These are phyloP conservation scores for Toxonevra muliebris DNA, from an alignment of 2,888 invertebrate species.

Conservation along the genomic window DNA sequence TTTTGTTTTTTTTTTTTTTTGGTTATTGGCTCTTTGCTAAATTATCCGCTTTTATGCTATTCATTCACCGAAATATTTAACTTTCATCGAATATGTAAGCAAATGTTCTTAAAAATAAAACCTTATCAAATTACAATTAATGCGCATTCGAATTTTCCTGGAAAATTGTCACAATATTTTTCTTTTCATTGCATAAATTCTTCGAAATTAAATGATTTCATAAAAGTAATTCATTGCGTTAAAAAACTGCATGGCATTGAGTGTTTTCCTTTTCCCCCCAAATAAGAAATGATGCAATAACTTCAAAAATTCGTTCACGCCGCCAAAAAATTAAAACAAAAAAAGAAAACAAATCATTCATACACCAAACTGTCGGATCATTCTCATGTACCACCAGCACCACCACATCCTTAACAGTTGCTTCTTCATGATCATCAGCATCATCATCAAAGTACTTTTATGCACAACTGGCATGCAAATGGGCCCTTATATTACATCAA, in stretches of 20 bases:
- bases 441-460: constrained; percentile 53
- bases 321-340: neutral
- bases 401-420: neutral
- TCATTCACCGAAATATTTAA: no score
- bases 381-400: constrained; percentile 18
- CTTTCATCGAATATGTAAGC: no score
- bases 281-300: constrained; percentile 33
- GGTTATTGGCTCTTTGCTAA: no score
- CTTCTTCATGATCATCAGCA: constrained; percentile 28
- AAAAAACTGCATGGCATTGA: neutral
- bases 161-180: constrained; percentile 42
- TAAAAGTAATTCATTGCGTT: neutral
- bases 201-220: neutral
- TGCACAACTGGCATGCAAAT: constrained; percentile 56
- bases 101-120: constrained; percentile 1
- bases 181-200: constrained; percentile 37
- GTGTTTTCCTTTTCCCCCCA: neutral
- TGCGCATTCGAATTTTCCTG: constrained; percentile 47
- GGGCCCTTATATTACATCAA: constrained; percentile 45
- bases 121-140: constrained; percentile 50
- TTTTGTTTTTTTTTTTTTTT: no score
- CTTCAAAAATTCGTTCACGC: neutral
- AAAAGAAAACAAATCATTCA: neutral
- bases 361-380: constrained; percentile 19
- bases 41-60: no score